phyloP scores from a whole-genome alignment of 2,113 vertebrate species.

The Platycercus adscitus region DNA sequence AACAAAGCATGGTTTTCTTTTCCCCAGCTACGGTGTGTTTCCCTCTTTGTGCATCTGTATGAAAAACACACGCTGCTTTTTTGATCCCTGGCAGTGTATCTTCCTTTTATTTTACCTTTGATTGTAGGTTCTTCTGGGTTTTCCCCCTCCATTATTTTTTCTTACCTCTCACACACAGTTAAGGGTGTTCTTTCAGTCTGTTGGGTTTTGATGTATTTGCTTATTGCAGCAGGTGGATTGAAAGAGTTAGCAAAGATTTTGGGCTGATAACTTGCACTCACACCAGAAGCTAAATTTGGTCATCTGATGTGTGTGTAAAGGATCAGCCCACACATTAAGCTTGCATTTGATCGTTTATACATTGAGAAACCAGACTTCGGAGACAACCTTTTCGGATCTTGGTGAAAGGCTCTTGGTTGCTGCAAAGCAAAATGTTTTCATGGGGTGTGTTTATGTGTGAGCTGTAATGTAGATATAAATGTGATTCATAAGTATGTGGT shows the following conservation, averaged over 20 bases:
- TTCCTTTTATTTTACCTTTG: neutral
- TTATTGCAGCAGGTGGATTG: neutral
- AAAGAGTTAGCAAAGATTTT: neutral
- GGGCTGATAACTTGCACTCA: neutral
- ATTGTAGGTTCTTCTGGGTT: neutral
- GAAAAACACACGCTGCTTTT: neutral
- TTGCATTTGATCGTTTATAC: neutral
- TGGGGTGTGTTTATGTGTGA: neutral
- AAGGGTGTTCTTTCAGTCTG: neutral
- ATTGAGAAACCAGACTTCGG: neutral
- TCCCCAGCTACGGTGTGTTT: neutral
- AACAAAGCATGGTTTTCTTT: neutral
- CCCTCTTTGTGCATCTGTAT: neutral
- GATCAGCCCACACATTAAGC: neutral
- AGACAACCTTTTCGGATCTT: neutral
- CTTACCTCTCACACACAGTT: neutral
- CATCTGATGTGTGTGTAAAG: neutral
- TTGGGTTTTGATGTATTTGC: neutral
- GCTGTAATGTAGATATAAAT: neutral
- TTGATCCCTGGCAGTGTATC: neutral
- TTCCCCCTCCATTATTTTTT: neutral
- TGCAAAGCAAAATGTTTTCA: neutral
- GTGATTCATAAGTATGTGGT: neutral
- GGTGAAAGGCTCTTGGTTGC: neutral
- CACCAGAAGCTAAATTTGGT: neutral